These are phyloP conservation scores for Caracal caracal DNA, from an alignment of 2,113 vertebrate species.

Conservation along the genomic window DNA sequence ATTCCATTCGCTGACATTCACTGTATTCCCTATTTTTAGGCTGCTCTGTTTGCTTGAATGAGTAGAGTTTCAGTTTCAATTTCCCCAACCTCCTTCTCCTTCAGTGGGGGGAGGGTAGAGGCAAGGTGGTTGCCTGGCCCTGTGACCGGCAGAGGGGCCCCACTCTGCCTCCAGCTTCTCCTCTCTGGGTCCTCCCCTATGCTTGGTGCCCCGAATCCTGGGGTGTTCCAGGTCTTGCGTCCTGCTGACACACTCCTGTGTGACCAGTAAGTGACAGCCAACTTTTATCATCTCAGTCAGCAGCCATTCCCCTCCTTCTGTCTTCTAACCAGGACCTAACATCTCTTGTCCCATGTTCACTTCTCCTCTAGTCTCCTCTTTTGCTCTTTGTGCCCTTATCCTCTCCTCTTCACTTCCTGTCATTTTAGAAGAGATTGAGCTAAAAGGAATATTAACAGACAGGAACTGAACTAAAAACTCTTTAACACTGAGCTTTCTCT, in stretches of 20 bases:
- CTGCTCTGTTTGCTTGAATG: neutral
- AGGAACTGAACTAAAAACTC: neutral
- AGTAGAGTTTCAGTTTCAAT: neutral
- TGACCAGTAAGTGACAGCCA: neutral
- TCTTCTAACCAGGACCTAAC: neutral
- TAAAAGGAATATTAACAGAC: neutral
- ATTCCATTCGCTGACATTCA: neutral
- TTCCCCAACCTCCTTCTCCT: neutral
- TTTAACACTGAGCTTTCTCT: neutral
- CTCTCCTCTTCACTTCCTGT: neutral
- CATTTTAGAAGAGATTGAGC: neutral
- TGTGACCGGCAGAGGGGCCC: neutral
- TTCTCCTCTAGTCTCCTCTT: neutral
- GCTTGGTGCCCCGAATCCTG: neutral
- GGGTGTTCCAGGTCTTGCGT: neutral
- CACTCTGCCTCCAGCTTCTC: neutral
- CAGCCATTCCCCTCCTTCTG: neutral
- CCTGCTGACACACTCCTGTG: neutral
- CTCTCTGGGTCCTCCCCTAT: rapidly evolving
- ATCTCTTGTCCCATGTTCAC: neutral
- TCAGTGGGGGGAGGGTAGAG: neutral
- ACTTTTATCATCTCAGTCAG: neutral
- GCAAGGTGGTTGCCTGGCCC: neutral
- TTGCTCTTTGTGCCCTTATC: neutral
- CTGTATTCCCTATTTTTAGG: neutral